phyloP scores from a whole-genome alignment of 2,888 invertebrate species.

The Augiades crinisus region DNA sequence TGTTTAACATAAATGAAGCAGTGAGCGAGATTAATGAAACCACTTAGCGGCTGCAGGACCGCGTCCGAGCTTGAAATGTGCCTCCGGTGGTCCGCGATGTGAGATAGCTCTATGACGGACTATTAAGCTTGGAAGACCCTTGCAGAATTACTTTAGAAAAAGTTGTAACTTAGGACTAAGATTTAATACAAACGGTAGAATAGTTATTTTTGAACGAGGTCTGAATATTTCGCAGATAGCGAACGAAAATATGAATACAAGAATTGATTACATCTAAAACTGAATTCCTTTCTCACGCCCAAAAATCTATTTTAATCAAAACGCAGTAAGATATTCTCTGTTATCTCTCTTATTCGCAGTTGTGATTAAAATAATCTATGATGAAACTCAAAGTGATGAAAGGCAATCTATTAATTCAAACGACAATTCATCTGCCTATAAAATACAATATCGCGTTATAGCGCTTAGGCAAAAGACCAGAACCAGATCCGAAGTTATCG shows the following conservation, averaged over 20 bases:
- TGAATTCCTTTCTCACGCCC: too few species aligned
- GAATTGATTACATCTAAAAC: too few species aligned
- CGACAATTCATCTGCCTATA: conserved; percentile 5
- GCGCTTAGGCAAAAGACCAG: conserved; percentile 24
- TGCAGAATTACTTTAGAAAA: neutral
- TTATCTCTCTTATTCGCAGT: too few species aligned
- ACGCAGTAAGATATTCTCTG: too few species aligned
- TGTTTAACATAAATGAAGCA: conserved; percentile 53
- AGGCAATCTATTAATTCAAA: conserved; percentile 14
- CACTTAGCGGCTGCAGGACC: conserved; percentile 53
- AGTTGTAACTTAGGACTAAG: too few species aligned
- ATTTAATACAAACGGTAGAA: too few species aligned
- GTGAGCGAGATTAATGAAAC: conserved; percentile 55
- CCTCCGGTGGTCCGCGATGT: conserved; percentile 34
- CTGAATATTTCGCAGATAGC: too few species aligned
- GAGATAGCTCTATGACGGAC: neutral
- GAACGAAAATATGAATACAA: too few species aligned
- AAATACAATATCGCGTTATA: conserved; percentile 13
- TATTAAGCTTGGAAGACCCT: neutral
- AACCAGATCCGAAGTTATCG: conserved; percentile 41
- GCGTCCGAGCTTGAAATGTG: conserved; percentile 49
- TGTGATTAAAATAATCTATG: too few species aligned
- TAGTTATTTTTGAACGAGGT: too few species aligned
- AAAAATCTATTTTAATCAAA: too few species aligned
- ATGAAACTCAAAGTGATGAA: conserved; percentile 7